A percentile compares a stretch with the other conserved stretches of the same genome.
Conservation (phyloP, 2,113 vertebrate species). For the Narcine bancroftii region DNA sequence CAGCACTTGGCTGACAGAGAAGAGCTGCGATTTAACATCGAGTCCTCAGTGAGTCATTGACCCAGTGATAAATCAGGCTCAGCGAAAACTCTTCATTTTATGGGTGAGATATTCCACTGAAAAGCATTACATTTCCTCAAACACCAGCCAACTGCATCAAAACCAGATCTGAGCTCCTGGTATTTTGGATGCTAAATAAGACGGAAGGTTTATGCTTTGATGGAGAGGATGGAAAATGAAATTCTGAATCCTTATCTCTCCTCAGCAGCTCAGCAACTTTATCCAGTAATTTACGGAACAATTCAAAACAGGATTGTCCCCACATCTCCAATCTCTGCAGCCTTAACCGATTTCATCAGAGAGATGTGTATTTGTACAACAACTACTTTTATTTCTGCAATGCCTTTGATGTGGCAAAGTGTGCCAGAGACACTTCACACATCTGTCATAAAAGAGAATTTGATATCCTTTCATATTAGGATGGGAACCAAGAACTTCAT, state of each 20-base stretch:
- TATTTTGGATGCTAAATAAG: conserved; percentile 9
- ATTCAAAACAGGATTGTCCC: not conserved
- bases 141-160: conserved; percentile 25
- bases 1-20: conserved; percentile 17
- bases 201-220: conserved; percentile 18
- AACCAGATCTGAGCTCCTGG: not conserved
- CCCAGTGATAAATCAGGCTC: conserved; percentile 24
- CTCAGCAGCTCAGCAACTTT: conserved; percentile 11
- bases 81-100: conserved; percentile 18
- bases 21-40: conserved; percentile 7
- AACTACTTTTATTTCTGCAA: not conserved
- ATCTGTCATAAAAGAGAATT: not conserved
- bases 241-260: conserved; percentile 17
- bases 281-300: not conserved
- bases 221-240: conserved; percentile 15
- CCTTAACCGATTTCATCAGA: not conserved
- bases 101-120: conserved; percentile 29
- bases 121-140: conserved; percentile 29
- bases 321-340: not conserved
- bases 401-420: not conserved
- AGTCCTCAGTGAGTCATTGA: not conserved
- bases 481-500: not conserved
- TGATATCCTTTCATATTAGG: not conserved
- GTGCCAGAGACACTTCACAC: not conserved
- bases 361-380: not conserved